These are phyloP conservation scores for Drosophila atroscutellata DNA, from an alignment of 2,888 invertebrate genomes.

Conservation along the genomic window DNA sequence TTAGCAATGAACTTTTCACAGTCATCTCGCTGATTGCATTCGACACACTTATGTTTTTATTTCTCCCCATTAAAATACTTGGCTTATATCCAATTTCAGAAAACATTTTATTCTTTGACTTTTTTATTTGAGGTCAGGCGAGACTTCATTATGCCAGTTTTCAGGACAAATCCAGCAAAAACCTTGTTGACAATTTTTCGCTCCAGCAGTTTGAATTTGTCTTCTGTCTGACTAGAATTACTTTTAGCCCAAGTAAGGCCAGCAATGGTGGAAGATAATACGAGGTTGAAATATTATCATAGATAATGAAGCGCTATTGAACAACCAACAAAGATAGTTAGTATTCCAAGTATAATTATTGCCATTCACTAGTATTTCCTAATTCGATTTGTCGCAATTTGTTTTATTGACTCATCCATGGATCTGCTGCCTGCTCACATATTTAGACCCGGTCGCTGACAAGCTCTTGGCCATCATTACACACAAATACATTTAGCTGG, in stretches of 20 bases:
- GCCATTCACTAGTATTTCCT: constrained; percentile 41
- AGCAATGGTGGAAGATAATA: not conserved
- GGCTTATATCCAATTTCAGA: constrained; percentile 62
- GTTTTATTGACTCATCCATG: constrained; percentile 4
- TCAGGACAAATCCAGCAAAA: constrained; percentile 50
- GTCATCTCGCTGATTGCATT: constrained; percentile 69
- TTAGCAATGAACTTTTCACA: constrained; percentile 55
- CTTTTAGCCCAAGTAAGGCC: constrained; percentile 56
- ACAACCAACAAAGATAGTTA: constrained; percentile 26
- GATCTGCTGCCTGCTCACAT: not conserved
- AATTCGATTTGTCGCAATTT: constrained; percentile 29
- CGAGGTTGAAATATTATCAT: constrained; percentile 6
- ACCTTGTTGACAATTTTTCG: constrained; percentile 59
- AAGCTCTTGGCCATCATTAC: constrained; percentile 39
- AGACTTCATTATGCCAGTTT: constrained; percentile 62
- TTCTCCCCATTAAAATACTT: constrained; percentile 60
- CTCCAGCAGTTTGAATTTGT: constrained; percentile 34
- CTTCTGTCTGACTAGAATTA: constrained; percentile 15
- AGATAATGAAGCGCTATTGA: constrained; percentile 46
- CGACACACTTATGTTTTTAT: constrained; percentile 38
- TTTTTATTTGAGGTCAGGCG: constrained; percentile 10
- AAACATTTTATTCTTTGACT: constrained; percentile 23
- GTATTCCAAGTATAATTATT: constrained; percentile 57
- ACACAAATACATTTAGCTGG: constrained; percentile 38
- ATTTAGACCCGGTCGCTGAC: not conserved